phyloP scores from a whole-genome alignment of 1,140 invertebrate genomes.

The Drosophila novamexicana region DNA sequence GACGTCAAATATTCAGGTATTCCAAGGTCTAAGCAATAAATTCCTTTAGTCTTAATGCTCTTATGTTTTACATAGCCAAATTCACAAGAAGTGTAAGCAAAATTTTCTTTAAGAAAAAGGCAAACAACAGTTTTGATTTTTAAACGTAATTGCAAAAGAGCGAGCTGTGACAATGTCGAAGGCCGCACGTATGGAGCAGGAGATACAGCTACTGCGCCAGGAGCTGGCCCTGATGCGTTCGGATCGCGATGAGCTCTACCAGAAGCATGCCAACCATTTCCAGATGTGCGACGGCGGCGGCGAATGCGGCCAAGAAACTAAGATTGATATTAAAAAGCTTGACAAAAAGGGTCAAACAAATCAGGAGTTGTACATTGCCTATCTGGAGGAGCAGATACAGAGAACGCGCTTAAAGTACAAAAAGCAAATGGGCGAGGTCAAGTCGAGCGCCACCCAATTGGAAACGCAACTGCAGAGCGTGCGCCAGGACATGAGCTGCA shows the following conservation, averaged over 20 bases:
- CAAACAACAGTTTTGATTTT: neutral
- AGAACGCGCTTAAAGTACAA: conserved; percentile 48
- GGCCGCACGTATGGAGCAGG: conserved; percentile 34
- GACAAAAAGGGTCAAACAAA: conserved; percentile 1
- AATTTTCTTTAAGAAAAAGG: neutral
- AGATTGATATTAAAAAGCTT: neutral
- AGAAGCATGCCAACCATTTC: conserved; percentile 3
- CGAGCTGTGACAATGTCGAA: conserved; percentile 29
- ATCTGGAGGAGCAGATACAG: conserved; percentile 63
- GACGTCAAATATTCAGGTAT: neutral
- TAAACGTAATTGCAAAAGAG: neutral
- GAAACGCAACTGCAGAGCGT: conserved; percentile 47
- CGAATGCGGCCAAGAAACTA: neutral
- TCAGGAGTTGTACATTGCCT: conserved; percentile 52
- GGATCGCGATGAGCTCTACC: conserved; percentile 23
- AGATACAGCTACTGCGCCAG: conserved; percentile 25
- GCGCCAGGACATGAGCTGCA: conserved; percentile 34
- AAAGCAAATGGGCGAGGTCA: conserved; percentile 47
- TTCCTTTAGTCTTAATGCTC: neutral
- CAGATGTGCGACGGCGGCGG: conserved; percentile 2
- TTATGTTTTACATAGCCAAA: conserved; percentile 5
- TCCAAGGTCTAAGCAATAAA: neutral
- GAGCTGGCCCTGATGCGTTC: conserved; percentile 23
- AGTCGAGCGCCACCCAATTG: conserved; percentile 31
- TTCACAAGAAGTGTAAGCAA: conserved; percentile 37